Percentiles rank a stretch among this genome's conserved stretches.
phyloP scores from a whole-genome alignment of 2,888 invertebrate genomes.

The Pyrrhia umbra region DNA sequence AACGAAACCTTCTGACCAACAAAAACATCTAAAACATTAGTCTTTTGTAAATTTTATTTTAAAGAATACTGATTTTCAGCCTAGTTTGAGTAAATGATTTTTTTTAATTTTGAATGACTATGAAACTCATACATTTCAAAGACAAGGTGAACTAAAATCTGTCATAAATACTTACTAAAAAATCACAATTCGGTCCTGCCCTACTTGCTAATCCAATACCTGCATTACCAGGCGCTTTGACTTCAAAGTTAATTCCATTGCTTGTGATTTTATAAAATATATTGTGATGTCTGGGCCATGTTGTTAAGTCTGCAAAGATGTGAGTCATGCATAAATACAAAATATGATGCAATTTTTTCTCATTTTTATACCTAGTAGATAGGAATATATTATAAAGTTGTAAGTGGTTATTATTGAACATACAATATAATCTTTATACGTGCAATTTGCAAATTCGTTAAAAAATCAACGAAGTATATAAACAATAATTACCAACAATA shows the following conservation, averaged over 20 bases:
- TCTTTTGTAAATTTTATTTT: too few species aligned
- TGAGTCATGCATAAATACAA: constrained; percentile 29
- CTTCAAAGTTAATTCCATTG: constrained; percentile 72
- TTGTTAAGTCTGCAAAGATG: constrained; percentile 72
- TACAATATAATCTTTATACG: not conserved
- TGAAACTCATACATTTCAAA: too few species aligned
- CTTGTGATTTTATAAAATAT: constrained; percentile 73
- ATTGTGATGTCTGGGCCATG: constrained; percentile 68
- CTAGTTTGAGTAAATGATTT: too few species aligned
- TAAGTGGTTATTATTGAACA: not conserved
- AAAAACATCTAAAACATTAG: too few species aligned
- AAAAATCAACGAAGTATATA: not conserved
- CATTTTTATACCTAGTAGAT: not conserved
- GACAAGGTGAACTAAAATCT: not conserved
- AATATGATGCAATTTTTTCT: constrained; percentile 25
- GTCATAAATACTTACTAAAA: constrained; percentile 65
- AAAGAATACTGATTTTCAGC: too few species aligned
- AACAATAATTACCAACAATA: constrained; percentile 41
- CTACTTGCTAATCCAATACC: constrained; percentile 71
- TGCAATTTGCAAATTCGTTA: not conserved
- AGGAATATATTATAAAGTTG: not conserved
- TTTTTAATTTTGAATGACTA: too few species aligned
- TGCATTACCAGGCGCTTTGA: constrained; percentile 71
- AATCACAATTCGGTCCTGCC: constrained; percentile 62
- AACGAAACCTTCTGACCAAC: too few species aligned